Percentiles rank a stretch among this genome's conserved stretches.
phyloP scores from a whole-genome alignment of 2,797 vertebrate species.

The Falco peregrinus region DNA sequence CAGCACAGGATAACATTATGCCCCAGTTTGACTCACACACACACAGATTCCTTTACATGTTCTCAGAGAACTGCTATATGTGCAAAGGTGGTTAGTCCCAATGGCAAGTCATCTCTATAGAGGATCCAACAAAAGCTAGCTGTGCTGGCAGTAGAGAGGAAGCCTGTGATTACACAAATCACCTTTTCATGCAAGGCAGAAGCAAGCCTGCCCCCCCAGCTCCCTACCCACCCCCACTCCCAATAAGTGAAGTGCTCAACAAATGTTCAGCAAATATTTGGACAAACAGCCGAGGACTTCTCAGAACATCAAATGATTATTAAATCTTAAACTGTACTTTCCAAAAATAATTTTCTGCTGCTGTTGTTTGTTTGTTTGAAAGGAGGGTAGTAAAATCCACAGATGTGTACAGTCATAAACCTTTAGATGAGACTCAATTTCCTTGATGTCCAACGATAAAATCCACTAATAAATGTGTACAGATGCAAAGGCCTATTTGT shows the following conservation, averaged over 20 bases:
- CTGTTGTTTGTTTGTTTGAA: conserved; percentile 66
- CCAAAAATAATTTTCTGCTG: conserved; percentile 62
- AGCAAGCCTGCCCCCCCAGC: neutral
- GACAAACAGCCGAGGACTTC: conserved; percentile 48
- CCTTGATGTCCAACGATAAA: conserved; percentile 68
- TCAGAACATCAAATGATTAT: conserved; percentile 65
- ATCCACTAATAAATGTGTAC: conserved; percentile 58
- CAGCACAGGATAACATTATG: neutral
- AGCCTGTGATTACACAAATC: neutral
- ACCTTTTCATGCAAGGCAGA: neutral
- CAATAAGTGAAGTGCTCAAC: neutral
- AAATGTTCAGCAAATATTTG: conserved; percentile 44
- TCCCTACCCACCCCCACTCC: neutral
- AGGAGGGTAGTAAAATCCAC: conserved; percentile 58
- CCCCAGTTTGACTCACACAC: neutral
- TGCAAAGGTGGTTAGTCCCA: neutral
- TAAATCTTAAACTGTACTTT: conserved; percentile 57
- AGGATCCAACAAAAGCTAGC: neutral
- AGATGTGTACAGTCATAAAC: conserved; percentile 57
- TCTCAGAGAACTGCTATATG: neutral
- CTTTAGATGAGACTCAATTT: conserved; percentile 67
- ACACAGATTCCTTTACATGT: neutral
- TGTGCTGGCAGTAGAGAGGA: neutral
- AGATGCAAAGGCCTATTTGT: conserved; percentile 69
- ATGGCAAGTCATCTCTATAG: neutral